These are phyloP conservation scores for Ibycter americanus DNA, from an alignment of 2,797 vertebrate species.

Conservation along the genomic window DNA sequence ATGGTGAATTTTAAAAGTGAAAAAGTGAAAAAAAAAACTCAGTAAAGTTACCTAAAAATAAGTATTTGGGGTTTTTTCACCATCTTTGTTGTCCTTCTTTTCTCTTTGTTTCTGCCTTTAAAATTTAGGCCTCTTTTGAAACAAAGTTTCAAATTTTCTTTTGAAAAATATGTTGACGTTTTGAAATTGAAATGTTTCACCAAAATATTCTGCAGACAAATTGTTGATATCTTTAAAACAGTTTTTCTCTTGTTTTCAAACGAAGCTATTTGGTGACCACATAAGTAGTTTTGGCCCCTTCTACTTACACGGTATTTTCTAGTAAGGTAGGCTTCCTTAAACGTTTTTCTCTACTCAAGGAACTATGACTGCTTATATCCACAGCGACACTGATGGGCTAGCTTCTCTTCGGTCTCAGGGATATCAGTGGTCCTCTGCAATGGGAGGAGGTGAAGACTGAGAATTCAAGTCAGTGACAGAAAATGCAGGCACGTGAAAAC, in stretches of 20 bases:
- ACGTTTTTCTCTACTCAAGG: background rate
- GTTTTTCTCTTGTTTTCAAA: conserved; percentile 1
- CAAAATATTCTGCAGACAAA: background rate
- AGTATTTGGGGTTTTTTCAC: background rate
- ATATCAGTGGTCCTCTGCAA: background rate
- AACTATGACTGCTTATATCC: background rate
- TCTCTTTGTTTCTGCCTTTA: background rate
- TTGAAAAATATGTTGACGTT: conserved; percentile 23
- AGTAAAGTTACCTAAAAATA: background rate
- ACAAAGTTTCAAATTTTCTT: background rate
- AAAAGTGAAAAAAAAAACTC: background rate
- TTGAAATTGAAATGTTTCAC: background rate
- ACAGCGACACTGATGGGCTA: background rate
- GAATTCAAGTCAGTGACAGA: background rate
- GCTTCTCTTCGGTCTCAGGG: background rate
- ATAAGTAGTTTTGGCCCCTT: background rate
- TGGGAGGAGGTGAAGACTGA: background rate
- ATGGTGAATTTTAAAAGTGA: background rate
- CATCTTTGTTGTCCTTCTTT: background rate
- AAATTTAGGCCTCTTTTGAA: background rate
- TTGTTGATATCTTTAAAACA: conserved; percentile 7
- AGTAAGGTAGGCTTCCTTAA: background rate
- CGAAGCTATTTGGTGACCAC: background rate
- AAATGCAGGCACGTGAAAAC: background rate
- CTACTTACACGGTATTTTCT: background rate